Base-by-base conservation (phyloP, 2,797 vertebrate species). In the Acanthurus tractus region DNA sequence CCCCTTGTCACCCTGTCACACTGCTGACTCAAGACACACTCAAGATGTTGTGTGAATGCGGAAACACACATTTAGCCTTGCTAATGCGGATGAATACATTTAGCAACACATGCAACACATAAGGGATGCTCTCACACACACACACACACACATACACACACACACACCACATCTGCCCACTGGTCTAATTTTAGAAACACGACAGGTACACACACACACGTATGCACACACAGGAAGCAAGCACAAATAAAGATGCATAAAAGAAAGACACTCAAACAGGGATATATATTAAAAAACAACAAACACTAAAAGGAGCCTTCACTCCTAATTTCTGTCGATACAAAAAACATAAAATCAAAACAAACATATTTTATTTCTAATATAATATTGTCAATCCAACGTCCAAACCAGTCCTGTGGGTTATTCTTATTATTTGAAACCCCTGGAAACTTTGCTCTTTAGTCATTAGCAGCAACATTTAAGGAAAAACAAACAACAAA, bases 1-100 rank as follows among this genome's bases (percentile, higher is more conserved):
- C 50, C 25, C 62, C n/a, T 29, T n/a, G 48, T 72, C 81, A 45
- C 71, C 68, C 78, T 44, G 62, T 67, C 73, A 54, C 88, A 67
- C 76, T 90, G 87, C 88, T 89, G 86, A 92, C 81, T 92, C 86
- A 89, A 88, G 89, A 86, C 57, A 0, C 8, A 3, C 69, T 83
- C 78, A 86, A 89, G 86, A 89, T 86, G 84, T 18, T 85, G 80
- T 61, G 70, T 80, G 81, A 82, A 78, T 2, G 49, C 75, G 85
- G 45, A 46, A 49, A 81, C 7, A 22, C 59, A 72, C 65, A 7
- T 22, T 15, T 48, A 57, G 76, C 74, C 29, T 15, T 3, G 63
- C 73, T 84, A 79, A 79, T 61, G 68, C 57, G 22, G 45, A 79
- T 79, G 71, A 85, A 85, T 61, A 84, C 75, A 20, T 83, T 76